phyloP scores from a whole-genome alignment of 2,113 vertebrate genomes.

The Pelecanoides urinatrix region DNA sequence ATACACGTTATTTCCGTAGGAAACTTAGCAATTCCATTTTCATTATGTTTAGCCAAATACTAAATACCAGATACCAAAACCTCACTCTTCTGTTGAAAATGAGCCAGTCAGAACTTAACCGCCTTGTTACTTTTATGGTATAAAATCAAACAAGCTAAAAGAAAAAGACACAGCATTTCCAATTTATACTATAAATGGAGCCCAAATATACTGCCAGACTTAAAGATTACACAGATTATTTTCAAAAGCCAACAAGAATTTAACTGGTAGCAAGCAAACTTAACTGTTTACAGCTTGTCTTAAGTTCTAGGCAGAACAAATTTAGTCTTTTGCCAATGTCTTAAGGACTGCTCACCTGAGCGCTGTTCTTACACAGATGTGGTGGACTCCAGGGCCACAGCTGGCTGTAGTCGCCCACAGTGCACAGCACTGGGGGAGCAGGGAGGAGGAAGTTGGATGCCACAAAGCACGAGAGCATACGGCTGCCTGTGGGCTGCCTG shows the following conservation, averaged over 20 bases:
- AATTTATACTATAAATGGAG: not conserved
- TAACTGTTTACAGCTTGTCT: not conserved
- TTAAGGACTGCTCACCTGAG: not conserved
- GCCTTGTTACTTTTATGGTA: not conserved
- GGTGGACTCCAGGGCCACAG: not conserved
- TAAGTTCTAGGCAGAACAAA: not conserved
- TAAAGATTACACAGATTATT: not conserved
- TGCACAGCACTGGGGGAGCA: not conserved
- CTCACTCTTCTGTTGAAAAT: not conserved
- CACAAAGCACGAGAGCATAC: not conserved
- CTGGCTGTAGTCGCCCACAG: not conserved
- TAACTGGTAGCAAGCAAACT: not conserved
- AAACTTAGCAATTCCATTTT: not conserved
- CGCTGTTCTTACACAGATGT: rapidly evolving
- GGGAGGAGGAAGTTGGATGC: not conserved
- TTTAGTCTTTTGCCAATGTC: not conserved
- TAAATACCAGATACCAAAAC: not conserved
- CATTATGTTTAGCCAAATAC: not conserved
- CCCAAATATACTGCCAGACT: not conserved
- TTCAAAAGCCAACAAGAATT: not conserved
- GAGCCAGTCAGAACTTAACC: not conserved
- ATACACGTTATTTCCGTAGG: not conserved
- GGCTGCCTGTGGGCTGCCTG: not conserved
- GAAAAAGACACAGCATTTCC: not conserved
- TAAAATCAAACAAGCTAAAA: not conserved